Evolutionary conservation across 1,140 invertebrate species (phyloP).

Genomic region (Solenopsis invicta): DNA sequence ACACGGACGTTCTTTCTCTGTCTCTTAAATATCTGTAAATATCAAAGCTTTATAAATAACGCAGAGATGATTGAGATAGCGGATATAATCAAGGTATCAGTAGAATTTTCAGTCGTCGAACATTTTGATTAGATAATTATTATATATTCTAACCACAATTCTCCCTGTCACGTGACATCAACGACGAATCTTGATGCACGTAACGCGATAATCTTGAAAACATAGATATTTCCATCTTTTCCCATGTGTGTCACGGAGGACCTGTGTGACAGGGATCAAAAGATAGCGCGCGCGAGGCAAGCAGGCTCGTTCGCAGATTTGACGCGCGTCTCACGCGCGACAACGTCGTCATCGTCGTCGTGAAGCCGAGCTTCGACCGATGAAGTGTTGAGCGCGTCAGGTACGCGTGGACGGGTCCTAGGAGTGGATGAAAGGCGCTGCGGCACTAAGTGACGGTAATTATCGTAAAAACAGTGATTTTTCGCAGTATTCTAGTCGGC

Average conservation of each 20-base stretch:
- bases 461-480: conserved; percentile 83
- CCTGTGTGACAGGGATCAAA: background rate
- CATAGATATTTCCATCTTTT: background rate
- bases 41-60: conserved; percentile 33
- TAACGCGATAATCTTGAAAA: background rate
- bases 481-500: conserved; percentile 78
- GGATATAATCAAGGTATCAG: background rate
- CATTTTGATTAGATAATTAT: conserved; percentile 41
- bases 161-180: background rate
- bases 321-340: conserved; percentile 5
- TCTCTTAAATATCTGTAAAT: background rate
- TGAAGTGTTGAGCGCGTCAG: conserved; percentile 1
- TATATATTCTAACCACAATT: background rate
- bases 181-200: background rate
- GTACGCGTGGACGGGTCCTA: conserved; percentile 37
- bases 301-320: background rate
- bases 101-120: background rate
- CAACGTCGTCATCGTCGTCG: background rate
- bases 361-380: background rate
- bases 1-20: background rate
- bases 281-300: background rate
- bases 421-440: conserved; percentile 75
- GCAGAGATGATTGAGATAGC: conserved; percentile 26
- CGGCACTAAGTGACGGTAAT: conserved; percentile 83
- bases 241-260: background rate